Evolutionary conservation across 2,797 vertebrate genomes (phyloP).

Genomic region (Falco cherrug): DNA sequence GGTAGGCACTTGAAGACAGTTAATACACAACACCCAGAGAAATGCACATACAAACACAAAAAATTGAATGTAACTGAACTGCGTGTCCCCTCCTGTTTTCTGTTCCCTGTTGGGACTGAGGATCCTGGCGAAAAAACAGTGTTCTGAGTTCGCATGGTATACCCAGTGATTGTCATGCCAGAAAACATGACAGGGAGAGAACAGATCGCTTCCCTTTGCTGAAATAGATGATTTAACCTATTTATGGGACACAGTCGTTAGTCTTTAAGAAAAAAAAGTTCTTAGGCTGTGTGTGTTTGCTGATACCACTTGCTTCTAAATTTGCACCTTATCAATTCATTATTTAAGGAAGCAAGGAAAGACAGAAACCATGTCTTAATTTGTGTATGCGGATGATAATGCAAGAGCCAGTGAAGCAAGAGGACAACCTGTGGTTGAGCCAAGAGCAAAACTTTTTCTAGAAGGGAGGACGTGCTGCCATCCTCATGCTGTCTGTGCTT

Average conservation of each 20-base stretch:
- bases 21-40: background rate
- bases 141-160: background rate
- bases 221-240: background rate
- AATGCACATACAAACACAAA: fast-evolving
- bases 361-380: background rate
- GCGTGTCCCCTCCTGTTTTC: background rate
- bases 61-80: background rate
- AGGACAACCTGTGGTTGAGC: fast-evolving
- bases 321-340: background rate
- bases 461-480: background rate
- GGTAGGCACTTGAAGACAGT: background rate
- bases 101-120: background rate
- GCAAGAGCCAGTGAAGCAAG: background rate
- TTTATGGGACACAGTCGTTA: background rate
- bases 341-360: background rate
- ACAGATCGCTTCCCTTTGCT: background rate
- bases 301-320: background rate
- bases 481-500: background rate
- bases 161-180: background rate
- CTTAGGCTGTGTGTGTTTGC: background rate
- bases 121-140: background rate
- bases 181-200: background rate
- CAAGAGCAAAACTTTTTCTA: background rate
- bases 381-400: background rate
- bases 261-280: background rate